Conservation (phyloP, 1,140 invertebrate species). For the Parapsyche elsis region DNA sequence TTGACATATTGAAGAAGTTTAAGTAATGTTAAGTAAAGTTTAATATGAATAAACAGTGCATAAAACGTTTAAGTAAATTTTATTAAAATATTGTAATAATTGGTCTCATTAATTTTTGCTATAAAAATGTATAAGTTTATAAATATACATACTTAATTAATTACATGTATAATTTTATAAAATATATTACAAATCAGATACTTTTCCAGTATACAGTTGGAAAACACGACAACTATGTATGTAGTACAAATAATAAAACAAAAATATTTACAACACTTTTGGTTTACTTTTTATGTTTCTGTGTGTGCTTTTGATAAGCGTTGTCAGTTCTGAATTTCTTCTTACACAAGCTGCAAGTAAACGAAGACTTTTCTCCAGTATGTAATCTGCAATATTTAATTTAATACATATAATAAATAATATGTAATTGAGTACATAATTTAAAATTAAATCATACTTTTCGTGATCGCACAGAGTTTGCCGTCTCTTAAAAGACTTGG, state of each 20-base stretch:
- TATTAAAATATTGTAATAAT: no score
- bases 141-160: no score
- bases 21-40: conserved; percentile 26
- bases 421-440: background rate
- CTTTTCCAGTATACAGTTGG: no score
- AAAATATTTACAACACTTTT: no score
- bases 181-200: no score
- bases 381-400: conserved; percentile 17
- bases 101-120: no score
- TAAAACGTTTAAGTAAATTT: no score
- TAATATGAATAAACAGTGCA: background rate
- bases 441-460: background rate
- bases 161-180: no score
- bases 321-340: conserved; percentile 14
- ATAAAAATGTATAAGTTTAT: no score
- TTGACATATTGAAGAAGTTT: conserved; percentile 42
- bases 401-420: background rate
- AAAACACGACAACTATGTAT: no score
- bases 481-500: conserved; percentile 13
- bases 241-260: no score
- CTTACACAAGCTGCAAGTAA: background rate
- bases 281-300: no score
- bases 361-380: conserved; percentile 22
- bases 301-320: background rate
- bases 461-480: conserved; percentile 25